Evolutionary conservation across 2,888 invertebrate genomes (phyloP).

Genomic region (Acleris sparsana): DNA sequence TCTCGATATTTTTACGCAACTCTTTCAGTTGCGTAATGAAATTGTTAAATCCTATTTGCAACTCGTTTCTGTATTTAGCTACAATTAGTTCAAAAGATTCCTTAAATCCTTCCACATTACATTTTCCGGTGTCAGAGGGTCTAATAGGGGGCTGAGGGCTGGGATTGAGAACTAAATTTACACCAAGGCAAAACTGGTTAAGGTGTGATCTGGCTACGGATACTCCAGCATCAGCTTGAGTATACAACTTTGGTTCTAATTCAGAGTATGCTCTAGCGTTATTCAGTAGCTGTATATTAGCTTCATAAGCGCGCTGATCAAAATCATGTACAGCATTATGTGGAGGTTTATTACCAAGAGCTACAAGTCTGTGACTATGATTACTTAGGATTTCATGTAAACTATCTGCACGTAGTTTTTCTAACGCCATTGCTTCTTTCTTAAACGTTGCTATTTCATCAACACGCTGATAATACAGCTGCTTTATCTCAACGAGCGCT

Average conservation of each 20-base stretch:
- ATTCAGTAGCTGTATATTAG: constrained; percentile 70
- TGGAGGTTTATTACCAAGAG: constrained; percentile 58
- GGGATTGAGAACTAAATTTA: constrained; percentile 42
- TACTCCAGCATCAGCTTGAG: constrained; percentile 55
- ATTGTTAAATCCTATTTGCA: constrained; percentile 51
- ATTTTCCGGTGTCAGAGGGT: constrained; percentile 28
- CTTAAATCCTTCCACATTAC: constrained; percentile 50
- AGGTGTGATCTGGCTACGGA: constrained; percentile 54
- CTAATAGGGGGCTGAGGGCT: constrained; percentile 31
- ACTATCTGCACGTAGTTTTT: constrained; percentile 63
- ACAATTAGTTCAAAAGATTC: constrained; percentile 53
- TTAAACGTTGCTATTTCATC: constrained; percentile 56
- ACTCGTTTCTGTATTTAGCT: constrained; percentile 60
- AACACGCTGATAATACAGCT: constrained; percentile 48
- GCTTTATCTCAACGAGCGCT: constrained; percentile 49
- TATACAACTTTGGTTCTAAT: constrained; percentile 58
- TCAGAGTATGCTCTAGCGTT: constrained; percentile 65
- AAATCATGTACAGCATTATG: constrained; percentile 63
- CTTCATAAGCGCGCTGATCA: constrained; percentile 65
- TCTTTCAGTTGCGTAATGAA: constrained; percentile 54
- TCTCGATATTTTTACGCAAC: constrained; percentile 47
- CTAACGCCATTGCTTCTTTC: constrained; percentile 55
- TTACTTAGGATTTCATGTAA: constrained; percentile 58
- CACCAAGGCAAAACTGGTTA: constrained; percentile 59
- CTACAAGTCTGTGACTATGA: constrained; percentile 60